These are phyloP conservation scores for Parus major DNA, from an alignment of 2,113 vertebrate genomes.

Conservation along the genomic window DNA sequence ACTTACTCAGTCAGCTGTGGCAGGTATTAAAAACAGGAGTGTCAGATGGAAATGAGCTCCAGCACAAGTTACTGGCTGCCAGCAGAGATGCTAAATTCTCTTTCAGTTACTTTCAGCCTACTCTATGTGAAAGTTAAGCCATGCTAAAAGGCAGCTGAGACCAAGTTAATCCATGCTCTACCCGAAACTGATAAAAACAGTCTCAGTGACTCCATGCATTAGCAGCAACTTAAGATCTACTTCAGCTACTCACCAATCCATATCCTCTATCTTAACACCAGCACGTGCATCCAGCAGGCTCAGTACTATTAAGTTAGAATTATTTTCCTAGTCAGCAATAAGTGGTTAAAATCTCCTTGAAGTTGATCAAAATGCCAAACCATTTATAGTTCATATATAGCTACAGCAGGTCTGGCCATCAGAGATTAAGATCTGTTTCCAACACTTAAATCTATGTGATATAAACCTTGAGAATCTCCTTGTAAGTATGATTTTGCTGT, in stretches of 20 bases:
- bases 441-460: neutral
- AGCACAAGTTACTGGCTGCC: neutral
- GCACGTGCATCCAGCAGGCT: rapidly evolving
- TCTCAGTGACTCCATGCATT: neutral
- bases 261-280: neutral
- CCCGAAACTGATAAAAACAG: neutral
- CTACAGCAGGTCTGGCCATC: neutral
- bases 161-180: neutral
- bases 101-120: neutral
- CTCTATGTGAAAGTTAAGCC: neutral
- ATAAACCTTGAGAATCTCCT: neutral
- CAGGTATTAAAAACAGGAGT: neutral
- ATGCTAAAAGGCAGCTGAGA: neutral
- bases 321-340: neutral
- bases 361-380: neutral
- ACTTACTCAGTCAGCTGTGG: neutral
- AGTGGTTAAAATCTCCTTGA: neutral
- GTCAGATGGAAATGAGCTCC: neutral
- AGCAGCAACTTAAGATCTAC: neutral
- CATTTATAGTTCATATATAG: neutral
- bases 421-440: neutral
- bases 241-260: neutral
- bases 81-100: neutral
- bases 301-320: neutral
- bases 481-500: neutral